Base-by-base conservation (phyloP, 2,113 vertebrate species). In the Atlantisia rogersi region DNA sequence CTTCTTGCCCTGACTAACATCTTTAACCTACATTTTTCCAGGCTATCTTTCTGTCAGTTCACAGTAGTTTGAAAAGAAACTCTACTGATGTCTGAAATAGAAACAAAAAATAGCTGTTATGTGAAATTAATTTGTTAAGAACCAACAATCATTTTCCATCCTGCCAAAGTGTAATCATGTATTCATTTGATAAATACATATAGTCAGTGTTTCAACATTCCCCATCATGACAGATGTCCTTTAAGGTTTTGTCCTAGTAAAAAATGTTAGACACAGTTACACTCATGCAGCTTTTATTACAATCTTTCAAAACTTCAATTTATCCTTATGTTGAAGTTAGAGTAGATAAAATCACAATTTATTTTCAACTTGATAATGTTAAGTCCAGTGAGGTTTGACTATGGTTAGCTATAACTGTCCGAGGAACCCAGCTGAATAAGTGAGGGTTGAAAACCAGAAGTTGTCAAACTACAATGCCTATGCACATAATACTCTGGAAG, bases 261-360 rank as follows among this genome's bases (percentile, higher is more conserved):
- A 97, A 95, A 95, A 80, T 58, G 67, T 96, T 97, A 96, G 94
- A 96, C 91, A 95, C 74, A 86, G 92, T 94, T 91, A 88, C 82
- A 92, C 79, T 90, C 52, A 12, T 29, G 56, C 63, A 92, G 92
- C 67, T 95, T 93, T 88, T 85, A 95, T 80, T 93, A 81, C 76
- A 75, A 82, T 81, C 94, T 96, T 95, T 78, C 92, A 78, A 93
- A 97, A 97, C 92, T 91, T 91, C 89, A 87, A 77, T 95, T 92
- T 96, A 89, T 88, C 86, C 80, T 85, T 79, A 69, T 11, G 74
- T 87, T 89, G 91, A 87, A 94, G 94, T 59, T 82, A 86, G 94
- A 96, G 86, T 88, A 97, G 97, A 97, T 97, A 97, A 97, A 97
- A 97, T 97, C 96, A 92, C 94, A 94, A 96, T 89, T 96, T 94